Evolutionary conservation across 2,113 vertebrate species (phyloP).

Genomic region (Formicarius rufipectus): DNA sequence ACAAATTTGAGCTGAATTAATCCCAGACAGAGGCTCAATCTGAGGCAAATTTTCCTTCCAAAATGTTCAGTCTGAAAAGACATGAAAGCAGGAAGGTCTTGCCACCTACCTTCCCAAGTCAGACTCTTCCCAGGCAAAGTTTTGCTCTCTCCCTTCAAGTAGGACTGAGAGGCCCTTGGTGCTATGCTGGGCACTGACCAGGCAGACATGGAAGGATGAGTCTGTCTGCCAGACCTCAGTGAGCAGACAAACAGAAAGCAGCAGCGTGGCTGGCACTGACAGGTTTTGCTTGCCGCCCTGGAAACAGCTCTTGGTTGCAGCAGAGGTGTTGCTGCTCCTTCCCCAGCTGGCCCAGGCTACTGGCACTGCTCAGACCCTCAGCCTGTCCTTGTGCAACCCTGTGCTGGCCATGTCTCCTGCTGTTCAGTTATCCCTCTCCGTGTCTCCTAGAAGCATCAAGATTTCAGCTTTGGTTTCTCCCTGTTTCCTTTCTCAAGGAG

Average conservation of each 20-base stretch:
- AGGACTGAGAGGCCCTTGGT: conserved; percentile 27
- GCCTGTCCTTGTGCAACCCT: conserved; percentile 52
- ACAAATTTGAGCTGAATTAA: conserved; percentile 62
- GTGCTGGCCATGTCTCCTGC: conserved; percentile 1
- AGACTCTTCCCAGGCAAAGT: background rate
- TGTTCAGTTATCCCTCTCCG: background rate
- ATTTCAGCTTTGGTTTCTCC: conserved; percentile 37
- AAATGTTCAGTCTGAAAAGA: background rate
- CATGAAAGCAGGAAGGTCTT: background rate
- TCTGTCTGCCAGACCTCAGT: conserved; percentile 43
- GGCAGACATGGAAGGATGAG: background rate
- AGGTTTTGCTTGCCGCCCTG: conserved; percentile 14
- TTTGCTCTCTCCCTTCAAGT: background rate
- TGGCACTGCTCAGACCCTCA: conserved; percentile 15
- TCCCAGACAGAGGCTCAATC: conserved; percentile 46
- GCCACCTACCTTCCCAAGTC: background rate
- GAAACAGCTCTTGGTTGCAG: conserved; percentile 27
- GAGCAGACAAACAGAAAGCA: conserved; percentile 32
- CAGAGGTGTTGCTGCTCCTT: conserved; percentile 49
- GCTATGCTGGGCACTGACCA: background rate
- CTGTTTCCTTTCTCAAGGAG: conserved; percentile 31
- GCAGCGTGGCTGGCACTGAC: background rate
- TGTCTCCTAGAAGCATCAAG: background rate
- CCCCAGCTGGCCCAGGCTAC: conserved; percentile 13
- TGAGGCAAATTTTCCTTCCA: conserved; percentile 37